Percentiles rank a stretch among this genome's conserved stretches.
phyloP scores from a whole-genome alignment of 1,140 invertebrate genomes.

The Harpegnathos saltator region DNA sequence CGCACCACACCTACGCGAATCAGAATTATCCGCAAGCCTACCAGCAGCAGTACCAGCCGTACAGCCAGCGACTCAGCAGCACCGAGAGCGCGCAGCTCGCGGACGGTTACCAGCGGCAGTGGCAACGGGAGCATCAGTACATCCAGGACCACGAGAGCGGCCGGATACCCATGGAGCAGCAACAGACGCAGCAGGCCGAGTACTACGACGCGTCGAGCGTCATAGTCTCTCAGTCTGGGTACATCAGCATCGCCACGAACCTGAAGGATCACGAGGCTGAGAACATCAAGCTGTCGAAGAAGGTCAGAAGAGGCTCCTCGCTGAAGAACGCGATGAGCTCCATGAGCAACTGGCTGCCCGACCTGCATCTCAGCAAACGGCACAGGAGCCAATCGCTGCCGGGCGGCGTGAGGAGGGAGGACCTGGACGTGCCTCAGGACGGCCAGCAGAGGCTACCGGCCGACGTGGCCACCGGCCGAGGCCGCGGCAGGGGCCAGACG shows the following conservation, averaged over 20 bases:
- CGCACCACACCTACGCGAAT: conserved; percentile 81
- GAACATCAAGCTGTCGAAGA: conserved; percentile 87
- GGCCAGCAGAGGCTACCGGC: conserved; percentile 72
- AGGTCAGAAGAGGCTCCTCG: conserved; percentile 89
- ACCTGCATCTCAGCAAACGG: conserved; percentile 92
- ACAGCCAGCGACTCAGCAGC: conserved; percentile 75
- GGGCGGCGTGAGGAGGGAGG: conserved; percentile 88
- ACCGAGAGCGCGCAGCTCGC: conserved; percentile 78
- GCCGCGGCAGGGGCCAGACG: conserved; percentile 75
- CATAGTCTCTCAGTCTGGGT: conserved; percentile 93
- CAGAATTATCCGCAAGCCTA: conserved; percentile 82
- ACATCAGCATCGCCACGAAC: conserved; percentile 91
- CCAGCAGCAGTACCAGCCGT: conserved; percentile 82
- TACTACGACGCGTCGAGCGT: conserved; percentile 88
- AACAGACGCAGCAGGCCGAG: conserved; percentile 84
- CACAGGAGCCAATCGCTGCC: conserved; percentile 93
- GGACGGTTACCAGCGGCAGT: conserved; percentile 81
- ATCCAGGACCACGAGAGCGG: conserved; percentile 76
- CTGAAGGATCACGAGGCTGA: conserved; percentile 88
- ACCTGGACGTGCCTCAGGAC: conserved; percentile 86
- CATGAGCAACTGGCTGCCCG: conserved; percentile 92
- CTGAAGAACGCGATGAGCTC: conserved; percentile 93
- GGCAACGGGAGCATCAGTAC: conserved; percentile 83
- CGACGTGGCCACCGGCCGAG: conserved; percentile 70
- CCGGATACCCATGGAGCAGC: conserved; percentile 81